Conservation (phyloP, 2,888 invertebrate species). For the Proisotoma minuta region DNA sequence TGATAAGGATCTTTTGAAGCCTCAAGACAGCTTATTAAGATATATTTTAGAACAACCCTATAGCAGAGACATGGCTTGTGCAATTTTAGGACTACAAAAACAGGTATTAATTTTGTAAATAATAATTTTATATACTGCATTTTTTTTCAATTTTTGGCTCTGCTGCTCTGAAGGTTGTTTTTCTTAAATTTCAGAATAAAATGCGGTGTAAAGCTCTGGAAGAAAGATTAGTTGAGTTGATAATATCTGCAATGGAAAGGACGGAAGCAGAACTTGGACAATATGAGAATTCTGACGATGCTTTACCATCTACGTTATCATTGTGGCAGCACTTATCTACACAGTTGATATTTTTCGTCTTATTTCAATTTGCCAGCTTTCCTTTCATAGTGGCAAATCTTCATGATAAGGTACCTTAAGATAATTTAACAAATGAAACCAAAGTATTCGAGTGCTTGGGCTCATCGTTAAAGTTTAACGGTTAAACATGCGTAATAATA, state of each 20-base stretch:
- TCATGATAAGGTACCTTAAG: constrained; percentile 74
- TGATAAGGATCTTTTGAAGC: constrained; percentile 76
- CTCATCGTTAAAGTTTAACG: no score
- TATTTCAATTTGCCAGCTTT: constrained; percentile 90
- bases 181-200: constrained; percentile 59
- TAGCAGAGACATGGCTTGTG: constrained; percentile 92
- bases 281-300: constrained; percentile 58
- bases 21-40: constrained; percentile 78
- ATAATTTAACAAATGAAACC: no score
- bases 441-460: neutral
- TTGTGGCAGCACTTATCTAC: constrained; percentile 90
- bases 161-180: neutral
- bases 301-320: constrained; percentile 65
- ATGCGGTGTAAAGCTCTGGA: constrained; percentile 82
- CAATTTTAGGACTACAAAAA: constrained; percentile 88
- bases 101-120: constrained; percentile 57
- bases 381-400: constrained; percentile 85
- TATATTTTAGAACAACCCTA: constrained; percentile 93
- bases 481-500: no score
- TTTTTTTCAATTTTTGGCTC: no score
- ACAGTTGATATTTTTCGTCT: constrained; percentile 82
- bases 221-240: constrained; percentile 85
- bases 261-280: constrained; percentile 61
- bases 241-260: constrained; percentile 86
- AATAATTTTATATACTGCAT: neutral